Conservation (phyloP, 2,888 invertebrate genomes). For the Ypsolopha scabrella region DNA sequence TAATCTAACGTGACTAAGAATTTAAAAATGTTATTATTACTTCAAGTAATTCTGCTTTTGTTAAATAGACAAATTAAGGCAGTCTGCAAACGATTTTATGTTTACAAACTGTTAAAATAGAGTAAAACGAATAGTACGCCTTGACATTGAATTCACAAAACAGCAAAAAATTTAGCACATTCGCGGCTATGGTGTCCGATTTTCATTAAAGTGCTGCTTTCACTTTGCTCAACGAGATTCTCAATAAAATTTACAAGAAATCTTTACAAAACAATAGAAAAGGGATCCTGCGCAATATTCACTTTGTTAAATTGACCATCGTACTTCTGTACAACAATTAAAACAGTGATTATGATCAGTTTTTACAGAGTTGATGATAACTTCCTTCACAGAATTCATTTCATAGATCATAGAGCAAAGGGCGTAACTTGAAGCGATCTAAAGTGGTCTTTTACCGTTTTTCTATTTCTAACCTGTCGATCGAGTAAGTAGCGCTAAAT, state of each 20-base stretch:
- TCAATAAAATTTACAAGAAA: not conserved
- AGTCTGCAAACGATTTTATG: no score
- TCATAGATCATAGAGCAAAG: conserved; percentile 16
- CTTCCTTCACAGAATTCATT: conserved; percentile 2
- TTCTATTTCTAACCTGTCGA: conserved; percentile 29
- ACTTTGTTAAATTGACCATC: conserved; percentile 1
- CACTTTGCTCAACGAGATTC: not conserved
- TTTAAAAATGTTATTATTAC: no score
- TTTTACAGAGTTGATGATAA: not conserved
- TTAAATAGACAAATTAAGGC: no score
- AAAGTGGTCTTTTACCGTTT: conserved; percentile 27
- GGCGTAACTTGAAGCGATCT: conserved; percentile 27
- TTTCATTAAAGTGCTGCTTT: not conserved
- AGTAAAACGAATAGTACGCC: no score
- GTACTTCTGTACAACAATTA: not conserved
- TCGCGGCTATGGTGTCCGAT: not conserved
- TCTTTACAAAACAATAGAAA: no score
- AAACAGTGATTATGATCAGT: not conserved
- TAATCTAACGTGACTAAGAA: no score
- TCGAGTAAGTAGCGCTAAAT: conserved; percentile 32
- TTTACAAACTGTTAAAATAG: no score
- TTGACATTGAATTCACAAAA: not conserved
- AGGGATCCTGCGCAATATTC: not conserved
- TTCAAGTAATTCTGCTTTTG: no score
- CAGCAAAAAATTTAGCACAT: not conserved